phyloP scores from a whole-genome alignment of 2,888 invertebrate species.

The Heterodera filipjevi region DNA sequence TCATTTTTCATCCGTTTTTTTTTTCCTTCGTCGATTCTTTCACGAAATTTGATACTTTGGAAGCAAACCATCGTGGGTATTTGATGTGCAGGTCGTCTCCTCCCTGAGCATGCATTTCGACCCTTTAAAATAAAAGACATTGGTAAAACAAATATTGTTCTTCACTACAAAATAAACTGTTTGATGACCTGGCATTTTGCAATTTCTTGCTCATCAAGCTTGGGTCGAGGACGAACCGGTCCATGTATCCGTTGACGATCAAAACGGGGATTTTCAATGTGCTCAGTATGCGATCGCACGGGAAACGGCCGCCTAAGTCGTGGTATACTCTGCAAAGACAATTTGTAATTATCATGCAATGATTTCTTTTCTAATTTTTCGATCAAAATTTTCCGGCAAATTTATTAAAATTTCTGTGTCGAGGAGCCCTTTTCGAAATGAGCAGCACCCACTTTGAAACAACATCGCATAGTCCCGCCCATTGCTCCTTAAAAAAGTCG shows the following conservation, averaged over 20 bases:
- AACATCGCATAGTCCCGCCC: slow-evolving; percentile 64
- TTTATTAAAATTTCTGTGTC: background rate
- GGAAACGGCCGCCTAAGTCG: slow-evolving; percentile 61
- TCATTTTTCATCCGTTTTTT: background rate
- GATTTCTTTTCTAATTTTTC: too few species aligned
- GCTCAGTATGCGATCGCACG: slow-evolving; percentile 51
- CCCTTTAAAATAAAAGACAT: slow-evolving; percentile 21
- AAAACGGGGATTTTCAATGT: slow-evolving; percentile 54
- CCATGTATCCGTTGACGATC: slow-evolving; percentile 57
- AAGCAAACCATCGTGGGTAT: too few species aligned
- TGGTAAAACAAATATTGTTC: background rate
- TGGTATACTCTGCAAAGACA: slow-evolving; percentile 61
- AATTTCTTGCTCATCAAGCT: slow-evolving; percentile 55
- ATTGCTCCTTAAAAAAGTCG: slow-evolving; percentile 56
- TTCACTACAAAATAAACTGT: too few species aligned
- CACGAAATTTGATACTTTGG: too few species aligned
- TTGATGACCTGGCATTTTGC: slow-evolving; percentile 42
- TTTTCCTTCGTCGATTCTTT: slow-evolving; percentile 36
- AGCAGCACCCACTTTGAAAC: slow-evolving; percentile 52
- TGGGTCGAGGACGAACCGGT: slow-evolving; percentile 60
- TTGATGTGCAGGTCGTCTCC: too few species aligned
- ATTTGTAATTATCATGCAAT: too few species aligned
- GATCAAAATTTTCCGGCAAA: too few species aligned
- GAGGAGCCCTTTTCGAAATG: too few species aligned
- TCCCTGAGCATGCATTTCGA: too few species aligned